A percentile compares a stretch with the other conserved stretches of the same genome.
These are phyloP conservation scores for Schmidtea mediterranea DNA, from an alignment of 1,140 invertebrate genomes.

Conservation along the genomic window DNA sequence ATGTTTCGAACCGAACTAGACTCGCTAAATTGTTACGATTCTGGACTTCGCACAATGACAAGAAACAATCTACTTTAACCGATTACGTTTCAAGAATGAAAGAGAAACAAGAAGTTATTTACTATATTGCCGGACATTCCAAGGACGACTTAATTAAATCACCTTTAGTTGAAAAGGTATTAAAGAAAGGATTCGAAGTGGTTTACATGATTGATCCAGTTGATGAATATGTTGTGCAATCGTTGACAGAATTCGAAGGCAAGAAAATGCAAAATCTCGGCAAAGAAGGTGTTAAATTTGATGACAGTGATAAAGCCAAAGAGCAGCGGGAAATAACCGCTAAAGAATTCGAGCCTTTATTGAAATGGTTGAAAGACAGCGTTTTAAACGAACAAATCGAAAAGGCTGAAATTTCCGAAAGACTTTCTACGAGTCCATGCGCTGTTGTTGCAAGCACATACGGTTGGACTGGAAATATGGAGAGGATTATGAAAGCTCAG, in stretches of 20 bases:
- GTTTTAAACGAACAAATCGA: slow-evolving; percentile 50
- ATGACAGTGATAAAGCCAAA: slow-evolving; percentile 37
- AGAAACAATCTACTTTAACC: slow-evolving; percentile 42
- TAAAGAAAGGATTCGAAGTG: slow-evolving; percentile 74
- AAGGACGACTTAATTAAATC: slow-evolving; percentile 53
- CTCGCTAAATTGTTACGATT: slow-evolving; percentile 77
- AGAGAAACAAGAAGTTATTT: slow-evolving; percentile 77
- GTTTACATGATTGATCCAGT: slow-evolving; percentile 79
- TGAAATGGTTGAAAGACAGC: slow-evolving; percentile 61
- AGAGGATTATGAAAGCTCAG: slow-evolving; percentile 71
- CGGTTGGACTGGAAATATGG: slow-evolving; percentile 95
- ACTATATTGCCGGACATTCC: slow-evolving; percentile 69
- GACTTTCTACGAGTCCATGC: slow-evolving; percentile 67
- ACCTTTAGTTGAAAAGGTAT: slow-evolving; percentile 72
- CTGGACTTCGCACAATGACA: slow-evolving; percentile 46
- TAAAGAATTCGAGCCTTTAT: slow-evolving; percentile 42
- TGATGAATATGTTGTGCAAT: slow-evolving; percentile 85
- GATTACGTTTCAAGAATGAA: slow-evolving; percentile 90
- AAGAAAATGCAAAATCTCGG: slow-evolving; percentile 99
- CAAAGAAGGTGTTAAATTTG: slow-evolving; percentile 67
- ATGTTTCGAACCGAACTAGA: slow-evolving; percentile 71
- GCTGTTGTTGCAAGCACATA: slow-evolving; percentile 79
- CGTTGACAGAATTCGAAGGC: slow-evolving; percentile 88
- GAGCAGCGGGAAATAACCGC: background rate
- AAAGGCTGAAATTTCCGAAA: slow-evolving; percentile 45